Conservation (phyloP, 1,140 invertebrate genomes). For the Pachypsylla venusta region DNA sequence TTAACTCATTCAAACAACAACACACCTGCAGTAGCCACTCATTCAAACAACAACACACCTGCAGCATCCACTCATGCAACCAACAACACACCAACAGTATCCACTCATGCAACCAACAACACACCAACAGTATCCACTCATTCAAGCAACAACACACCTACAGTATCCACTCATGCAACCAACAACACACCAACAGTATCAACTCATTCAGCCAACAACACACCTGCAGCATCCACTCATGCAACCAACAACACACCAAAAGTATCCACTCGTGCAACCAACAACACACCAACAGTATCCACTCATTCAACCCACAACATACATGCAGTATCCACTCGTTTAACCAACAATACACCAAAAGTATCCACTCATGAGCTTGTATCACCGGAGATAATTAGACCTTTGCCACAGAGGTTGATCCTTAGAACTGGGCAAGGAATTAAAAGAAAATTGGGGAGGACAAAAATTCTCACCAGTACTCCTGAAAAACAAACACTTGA, state of each 20-base stretch:
- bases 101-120: background rate
- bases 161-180: too few species aligned
- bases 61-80: background rate
- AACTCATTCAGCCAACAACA: too few species aligned
- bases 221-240: too few species aligned
- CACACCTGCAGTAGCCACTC: background rate
- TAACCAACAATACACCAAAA: background rate
- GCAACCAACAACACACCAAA: too few species aligned
- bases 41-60: background rate
- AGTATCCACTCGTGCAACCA: too few species aligned
- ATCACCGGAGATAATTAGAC: background rate
- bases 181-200: too few species aligned
- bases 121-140: background rate
- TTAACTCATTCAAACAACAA: background rate
- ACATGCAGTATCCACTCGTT: background rate
- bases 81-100: background rate
- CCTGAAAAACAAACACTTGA: too few species aligned
- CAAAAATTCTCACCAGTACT: too few species aligned
- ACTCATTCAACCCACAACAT: background rate
- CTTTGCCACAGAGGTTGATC: background rate
- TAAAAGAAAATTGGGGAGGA: too few species aligned
- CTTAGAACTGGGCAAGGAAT: slow-evolving; percentile 8
- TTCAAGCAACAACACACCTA: background rate
- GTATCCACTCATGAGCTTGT: background rate
- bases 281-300: background rate